Evolutionary conservation across 2,888 invertebrate species (phyloP).

Genomic region (Nowickia ferox): DNA sequence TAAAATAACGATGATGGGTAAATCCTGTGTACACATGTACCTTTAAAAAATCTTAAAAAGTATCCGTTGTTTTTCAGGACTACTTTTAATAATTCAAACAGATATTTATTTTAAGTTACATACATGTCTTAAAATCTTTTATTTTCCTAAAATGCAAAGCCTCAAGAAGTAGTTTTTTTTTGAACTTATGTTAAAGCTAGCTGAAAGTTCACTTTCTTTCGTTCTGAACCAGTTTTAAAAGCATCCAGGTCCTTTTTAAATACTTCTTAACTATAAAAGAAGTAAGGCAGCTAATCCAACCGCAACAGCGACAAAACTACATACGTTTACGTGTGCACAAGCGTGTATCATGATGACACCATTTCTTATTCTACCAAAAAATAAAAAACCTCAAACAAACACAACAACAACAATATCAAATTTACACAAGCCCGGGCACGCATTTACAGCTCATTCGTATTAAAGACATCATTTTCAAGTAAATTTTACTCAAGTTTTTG

Average conservation of each 20-base stretch:
- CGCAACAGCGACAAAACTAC: constrained; percentile 13
- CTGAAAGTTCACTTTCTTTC: background rate
- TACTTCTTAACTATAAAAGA: background rate
- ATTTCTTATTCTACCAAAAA: constrained; percentile 60
- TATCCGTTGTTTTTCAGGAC: too few relatives aligned
- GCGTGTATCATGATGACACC: constrained; percentile 65
- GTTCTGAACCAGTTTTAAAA: background rate
- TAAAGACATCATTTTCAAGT: constrained; percentile 18
- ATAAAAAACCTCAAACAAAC: constrained; percentile 6
- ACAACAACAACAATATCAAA: background rate
- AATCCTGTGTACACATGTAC: too few relatives aligned
- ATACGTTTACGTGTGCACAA: constrained; percentile 53
- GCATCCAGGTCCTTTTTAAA: constrained; percentile 7
- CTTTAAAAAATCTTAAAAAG: too few relatives aligned
- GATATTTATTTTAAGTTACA: too few relatives aligned
- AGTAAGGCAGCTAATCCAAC: background rate
- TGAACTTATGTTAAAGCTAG: background rate
- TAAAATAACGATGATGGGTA: too few relatives aligned
- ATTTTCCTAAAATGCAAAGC: background rate
- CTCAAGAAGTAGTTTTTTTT: background rate
- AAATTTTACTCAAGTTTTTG: constrained; percentile 39
- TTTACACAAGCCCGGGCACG: constrained; percentile 23
- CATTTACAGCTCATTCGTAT: constrained; percentile 49
- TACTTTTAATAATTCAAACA: too few relatives aligned
- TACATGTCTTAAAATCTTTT: background rate